Base-by-base conservation (phyloP, 2,797 vertebrate species). In the Anguilla marmorata region DNA sequence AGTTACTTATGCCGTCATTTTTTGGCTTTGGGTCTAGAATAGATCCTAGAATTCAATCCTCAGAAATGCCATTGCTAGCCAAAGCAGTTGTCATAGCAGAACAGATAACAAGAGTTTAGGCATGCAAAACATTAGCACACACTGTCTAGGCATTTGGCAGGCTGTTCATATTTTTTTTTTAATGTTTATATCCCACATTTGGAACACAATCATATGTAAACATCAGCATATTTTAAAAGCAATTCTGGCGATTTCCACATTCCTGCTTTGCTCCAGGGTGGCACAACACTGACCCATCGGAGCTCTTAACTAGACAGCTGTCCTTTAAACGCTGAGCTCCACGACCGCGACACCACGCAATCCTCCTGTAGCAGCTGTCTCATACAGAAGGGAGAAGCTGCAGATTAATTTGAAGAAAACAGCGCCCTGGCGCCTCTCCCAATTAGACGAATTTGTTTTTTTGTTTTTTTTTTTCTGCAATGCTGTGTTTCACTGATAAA, bases 351-450 rank as follows among this genome's bases (percentile, higher is more conserved):
- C 80, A 83, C 8, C 24, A 83, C 80, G 50, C 41, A 84, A 27
- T 52, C 80, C 8, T 50, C 82, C 52, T 54, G 37, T 50, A 50
- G 45, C 9, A 84, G 24, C 8, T 88, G 14, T 84, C 86, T 63
- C 83, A 56, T 58, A 82, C 58, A 50, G 79, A 86, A 56, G 87
- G 76, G 86, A 83, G 14, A 54, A 79, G 50, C 24, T 86, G 85
- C 58, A 90, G 88, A 88, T 89, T 85, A 89, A 88, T 82, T 85
- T 84, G 85, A 88, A 84, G 79, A 69, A 76, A 85, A 50, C 86
- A 86, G 60, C 56, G 83, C 30, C 76, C 66, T 9, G 86, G 58
- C 85, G 83, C 88, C 89, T 86, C 85, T 72, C 85, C 79, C 88
- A 90, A 90, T 91, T 89, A 88, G 0, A 37, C 33, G 16, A 11